Evolutionary conservation across 1,140 invertebrate species (phyloP).

Genomic region (Atta colombica): DNA sequence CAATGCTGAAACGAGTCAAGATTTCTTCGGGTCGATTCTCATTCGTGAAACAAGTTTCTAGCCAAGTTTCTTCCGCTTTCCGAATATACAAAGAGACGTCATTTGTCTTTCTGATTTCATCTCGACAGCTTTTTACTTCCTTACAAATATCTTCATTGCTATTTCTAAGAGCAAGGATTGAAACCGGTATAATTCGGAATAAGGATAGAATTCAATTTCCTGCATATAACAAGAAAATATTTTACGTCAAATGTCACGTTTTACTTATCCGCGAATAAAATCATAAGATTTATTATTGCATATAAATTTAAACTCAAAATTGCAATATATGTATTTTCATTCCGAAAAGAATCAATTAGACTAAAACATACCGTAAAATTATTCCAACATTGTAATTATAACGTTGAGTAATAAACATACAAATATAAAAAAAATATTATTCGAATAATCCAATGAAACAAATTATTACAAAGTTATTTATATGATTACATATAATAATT

Average conservation of each 20-base stretch:
- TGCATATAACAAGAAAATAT: not conserved
- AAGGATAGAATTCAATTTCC: not conserved
- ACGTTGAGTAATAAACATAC: not conserved
- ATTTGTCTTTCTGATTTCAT: constrained; percentile 42
- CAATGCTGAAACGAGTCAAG: constrained; percentile 27
- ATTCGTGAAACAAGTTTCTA: constrained; percentile 51
- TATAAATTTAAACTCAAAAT: constrained; percentile 22
- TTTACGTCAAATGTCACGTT: not conserved
- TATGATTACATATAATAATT: not conserved
- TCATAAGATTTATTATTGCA: not conserved
- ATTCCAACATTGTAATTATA: not conserved
- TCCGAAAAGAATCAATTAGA: not conserved
- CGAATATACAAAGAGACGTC: constrained; percentile 50
- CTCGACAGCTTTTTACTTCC: constrained; percentile 33
- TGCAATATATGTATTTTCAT: not conserved
- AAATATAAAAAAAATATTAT: not conserved
- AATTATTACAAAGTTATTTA: not conserved
- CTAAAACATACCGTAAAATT: not conserved
- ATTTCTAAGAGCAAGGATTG: constrained; percentile 5
- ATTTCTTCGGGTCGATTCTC: constrained; percentile 2
- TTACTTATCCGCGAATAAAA: constrained; percentile 12
- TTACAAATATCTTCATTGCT: constrained; percentile 32
- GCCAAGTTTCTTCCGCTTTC: constrained; percentile 48
- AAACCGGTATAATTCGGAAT: constrained; percentile 5
- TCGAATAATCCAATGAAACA: not conserved